phyloP scores from a whole-genome alignment of 1,140 invertebrate genomes.

The Apocrypta bakeri region DNA sequence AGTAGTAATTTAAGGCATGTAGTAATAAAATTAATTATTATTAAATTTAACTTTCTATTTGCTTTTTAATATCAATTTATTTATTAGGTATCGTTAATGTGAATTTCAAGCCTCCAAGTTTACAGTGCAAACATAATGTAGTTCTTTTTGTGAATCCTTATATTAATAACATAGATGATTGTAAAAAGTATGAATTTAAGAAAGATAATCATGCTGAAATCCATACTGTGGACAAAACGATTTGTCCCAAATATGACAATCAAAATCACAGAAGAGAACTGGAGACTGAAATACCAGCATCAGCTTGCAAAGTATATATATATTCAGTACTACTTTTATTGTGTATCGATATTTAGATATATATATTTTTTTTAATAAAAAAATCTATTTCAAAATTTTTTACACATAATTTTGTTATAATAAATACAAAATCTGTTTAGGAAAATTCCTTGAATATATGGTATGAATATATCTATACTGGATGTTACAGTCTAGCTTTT shows the following conservation, averaged over 20 bases:
- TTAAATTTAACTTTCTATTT: neutral
- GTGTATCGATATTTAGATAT: too few relatives aligned
- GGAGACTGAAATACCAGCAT: constrained; percentile 24
- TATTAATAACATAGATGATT: constrained; percentile 53
- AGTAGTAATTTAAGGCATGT: neutral
- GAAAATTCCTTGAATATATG: constrained; percentile 45
- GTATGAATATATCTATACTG: constrained; percentile 55
- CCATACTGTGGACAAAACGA: constrained; percentile 50
- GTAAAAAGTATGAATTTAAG: constrained; percentile 52
- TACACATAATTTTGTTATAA: constrained; percentile 12
- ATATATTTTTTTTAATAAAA: constrained; percentile 12
- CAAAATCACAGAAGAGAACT: constrained; percentile 9
- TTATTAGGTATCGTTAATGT: constrained; percentile 49
- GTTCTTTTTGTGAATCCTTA: constrained; percentile 51
- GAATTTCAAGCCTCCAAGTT: constrained; percentile 46
- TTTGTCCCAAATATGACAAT: constrained; percentile 48
- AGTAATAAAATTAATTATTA: neutral
- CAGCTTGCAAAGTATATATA: constrained; percentile 45
- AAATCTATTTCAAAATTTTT: neutral
- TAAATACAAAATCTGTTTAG: constrained; percentile 40
- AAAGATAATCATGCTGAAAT: constrained; percentile 49
- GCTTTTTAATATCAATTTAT: constrained; percentile 1
- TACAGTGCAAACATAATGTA: constrained; percentile 52
- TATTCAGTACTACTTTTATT: too few relatives aligned
- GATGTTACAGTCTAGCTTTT: constrained; percentile 58